A percentile compares a stretch with the other conserved stretches of the same genome.
phyloP scores from a whole-genome alignment of 2,888 invertebrate genomes.

The Drosophila eohydei region DNA sequence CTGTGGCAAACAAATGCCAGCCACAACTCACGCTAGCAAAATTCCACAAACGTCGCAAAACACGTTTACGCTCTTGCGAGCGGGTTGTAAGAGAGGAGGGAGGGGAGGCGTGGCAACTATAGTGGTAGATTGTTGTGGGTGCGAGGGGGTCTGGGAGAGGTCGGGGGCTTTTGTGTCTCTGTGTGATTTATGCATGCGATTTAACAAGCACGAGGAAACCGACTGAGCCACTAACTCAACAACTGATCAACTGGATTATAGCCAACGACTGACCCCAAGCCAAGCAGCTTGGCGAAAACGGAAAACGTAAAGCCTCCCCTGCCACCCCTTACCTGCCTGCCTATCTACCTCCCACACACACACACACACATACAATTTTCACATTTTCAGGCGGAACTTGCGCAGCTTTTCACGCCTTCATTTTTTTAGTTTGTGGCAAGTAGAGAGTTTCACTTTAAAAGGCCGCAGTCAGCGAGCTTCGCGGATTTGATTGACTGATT shows the following conservation, averaged over 20 bases:
- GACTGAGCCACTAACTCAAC: conserved; percentile 55
- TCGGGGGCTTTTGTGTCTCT: background rate
- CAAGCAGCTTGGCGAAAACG: conserved; percentile 11
- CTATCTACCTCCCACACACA: background rate
- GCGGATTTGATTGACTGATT: conserved; percentile 26
- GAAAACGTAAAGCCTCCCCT: background rate
- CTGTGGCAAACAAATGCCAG: conserved; percentile 28
- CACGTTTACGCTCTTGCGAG: conserved; percentile 48
- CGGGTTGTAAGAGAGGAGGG: background rate
- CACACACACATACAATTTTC: conserved; percentile 3
- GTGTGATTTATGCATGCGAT: conserved; percentile 61
- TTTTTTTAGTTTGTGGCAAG: conserved; percentile 8
- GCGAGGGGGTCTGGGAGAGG: background rate
- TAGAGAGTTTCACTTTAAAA: conserved; percentile 42
- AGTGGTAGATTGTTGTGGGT: conserved; percentile 1
- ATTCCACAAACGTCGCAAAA: conserved; percentile 60
- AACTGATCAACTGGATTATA: conserved; percentile 31
- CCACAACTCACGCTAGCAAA: conserved; percentile 51
- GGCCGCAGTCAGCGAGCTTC: conserved; percentile 4
- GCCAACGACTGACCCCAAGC: conserved; percentile 10
- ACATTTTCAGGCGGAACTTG: conserved; percentile 26
- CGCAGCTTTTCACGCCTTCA: conserved; percentile 31
- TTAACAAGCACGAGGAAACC: conserved; percentile 31
- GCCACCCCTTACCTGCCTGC: background rate
- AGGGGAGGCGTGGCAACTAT: background rate